Base-by-base conservation (phyloP, 2,113 vertebrate genomes). In the Dinomys branickii region DNA sequence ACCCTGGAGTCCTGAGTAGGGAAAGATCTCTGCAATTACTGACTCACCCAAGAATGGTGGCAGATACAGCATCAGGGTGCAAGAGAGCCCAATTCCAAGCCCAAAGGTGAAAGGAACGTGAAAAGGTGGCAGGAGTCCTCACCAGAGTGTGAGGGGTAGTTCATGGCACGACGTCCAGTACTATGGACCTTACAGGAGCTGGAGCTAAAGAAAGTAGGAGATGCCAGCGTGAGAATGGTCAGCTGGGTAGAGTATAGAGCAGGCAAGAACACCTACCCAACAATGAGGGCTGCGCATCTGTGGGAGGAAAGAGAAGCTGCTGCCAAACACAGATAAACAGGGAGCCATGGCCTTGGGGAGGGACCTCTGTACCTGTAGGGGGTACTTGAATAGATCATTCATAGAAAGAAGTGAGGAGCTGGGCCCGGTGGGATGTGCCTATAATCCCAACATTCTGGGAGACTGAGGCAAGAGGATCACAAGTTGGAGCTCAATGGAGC, bases 111-210 rank as follows among this genome's bases (percentile, higher is more conserved):
- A 16, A 33, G 24, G 38, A 26, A 2, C 33, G 3, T 11, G 4
- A 73, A 16, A 77, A 4, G 26, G 56, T 28, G 14, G 7, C 22
- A 54, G 30, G 0, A 54, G 50, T 41, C 5, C 11, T 33, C 30
- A 38, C 10, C 69, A 61, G n/a, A 14, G 12, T 22, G 35, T 7
- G 17, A 10, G 20, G 7, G 38, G 5, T 0, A 17, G 11, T 71
- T 16, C 20, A 58, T 12, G 7, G 56, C 35, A 0, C 0, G 5
- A 9, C n/a, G 3, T 30, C 44, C 12, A 20, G 30, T 2, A 11
- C 44, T 33, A 3, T 7, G 26, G 47, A 28, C 2, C 9, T 59
- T 16, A n/a, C 67, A 69, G 47, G 8, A 59, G 24, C 71, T 77
- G 41, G 47, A 8, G 19, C 5, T 54, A 19, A 3, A 44, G 54